Evolutionary conservation across 1,140 invertebrate species (phyloP).

Genomic region (Meloidogyne hapla): DNA sequence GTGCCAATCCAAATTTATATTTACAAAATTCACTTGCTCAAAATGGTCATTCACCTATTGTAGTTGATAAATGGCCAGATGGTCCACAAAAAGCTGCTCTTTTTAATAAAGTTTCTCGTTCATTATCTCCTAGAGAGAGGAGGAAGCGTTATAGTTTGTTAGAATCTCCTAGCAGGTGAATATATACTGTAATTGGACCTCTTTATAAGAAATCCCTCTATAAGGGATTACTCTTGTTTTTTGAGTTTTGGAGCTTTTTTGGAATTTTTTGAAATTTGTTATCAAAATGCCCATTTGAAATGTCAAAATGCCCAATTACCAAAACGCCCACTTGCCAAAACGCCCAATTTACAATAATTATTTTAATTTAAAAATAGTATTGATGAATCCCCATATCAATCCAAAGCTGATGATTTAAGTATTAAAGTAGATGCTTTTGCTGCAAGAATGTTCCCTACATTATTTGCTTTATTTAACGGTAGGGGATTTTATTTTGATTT

Average conservation of each 20-base stretch:
- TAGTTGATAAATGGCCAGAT: background rate
- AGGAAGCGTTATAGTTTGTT: background rate
- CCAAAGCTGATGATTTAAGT: constrained; percentile 41
- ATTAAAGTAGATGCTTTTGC: constrained; percentile 56
- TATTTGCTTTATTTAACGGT: constrained; percentile 59
- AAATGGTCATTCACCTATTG: constrained; percentile 7
- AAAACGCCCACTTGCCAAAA: too few relatives aligned
- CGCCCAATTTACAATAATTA: background rate
- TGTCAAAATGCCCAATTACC: too few relatives aligned
- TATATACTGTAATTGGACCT: too few relatives aligned
- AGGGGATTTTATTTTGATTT: constrained; percentile 3
- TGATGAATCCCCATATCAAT: background rate
- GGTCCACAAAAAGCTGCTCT: background rate
- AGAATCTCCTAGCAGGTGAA: constrained; percentile 3
- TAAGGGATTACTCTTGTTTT: too few relatives aligned
- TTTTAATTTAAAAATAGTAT: background rate
- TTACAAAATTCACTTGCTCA: too few relatives aligned
- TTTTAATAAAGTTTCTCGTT: constrained; percentile 6
- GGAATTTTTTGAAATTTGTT: too few relatives aligned
- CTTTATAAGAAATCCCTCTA: too few relatives aligned
- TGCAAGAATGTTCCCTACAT: constrained; percentile 54
- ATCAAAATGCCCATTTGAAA: too few relatives aligned
- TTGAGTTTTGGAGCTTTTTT: too few relatives aligned
- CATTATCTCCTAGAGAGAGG: background rate
- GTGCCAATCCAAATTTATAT: too few relatives aligned